These are phyloP conservation scores for Labia minor DNA, from an alignment of 2,888 invertebrate genomes.

Conservation along the genomic window DNA sequence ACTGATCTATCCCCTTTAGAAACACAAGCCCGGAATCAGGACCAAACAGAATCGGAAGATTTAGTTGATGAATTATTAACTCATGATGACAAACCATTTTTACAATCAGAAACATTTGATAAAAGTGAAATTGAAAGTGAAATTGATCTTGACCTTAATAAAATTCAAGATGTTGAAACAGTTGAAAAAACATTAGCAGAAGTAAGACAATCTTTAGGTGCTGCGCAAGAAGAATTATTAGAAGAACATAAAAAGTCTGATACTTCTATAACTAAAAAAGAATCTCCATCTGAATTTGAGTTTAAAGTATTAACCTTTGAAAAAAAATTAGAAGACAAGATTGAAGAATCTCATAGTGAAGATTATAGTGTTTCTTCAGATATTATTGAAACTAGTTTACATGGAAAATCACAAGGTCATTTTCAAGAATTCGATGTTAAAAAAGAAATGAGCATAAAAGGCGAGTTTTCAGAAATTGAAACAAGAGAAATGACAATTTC, in stretches of 20 bases:
- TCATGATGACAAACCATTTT: constrained; percentile 29
- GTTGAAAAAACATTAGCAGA: constrained; percentile 39
- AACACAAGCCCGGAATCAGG: constrained; percentile 39
- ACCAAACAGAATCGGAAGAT: constrained; percentile 39
- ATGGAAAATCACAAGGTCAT: constrained; percentile 18
- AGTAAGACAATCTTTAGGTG: constrained; percentile 56
- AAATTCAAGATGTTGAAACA: constrained; percentile 27
- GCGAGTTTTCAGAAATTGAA: constrained; percentile 17
- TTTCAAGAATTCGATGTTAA: constrained; percentile 21
- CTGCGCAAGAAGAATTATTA: constrained; percentile 57
- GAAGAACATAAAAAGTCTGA: constrained; percentile 54
- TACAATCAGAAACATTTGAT: constrained; percentile 1
- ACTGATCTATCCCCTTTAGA: constrained; percentile 54
- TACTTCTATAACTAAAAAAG: constrained; percentile 42
- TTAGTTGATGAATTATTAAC: constrained; percentile 42
- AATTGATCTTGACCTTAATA: constrained; percentile 24
- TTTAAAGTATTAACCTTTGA: constrained; percentile 43
- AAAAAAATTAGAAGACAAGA: constrained; percentile 28
- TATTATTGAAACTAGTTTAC: constrained; percentile 16
- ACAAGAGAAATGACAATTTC: constrained; percentile 21
- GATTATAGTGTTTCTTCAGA: constrained; percentile 24
- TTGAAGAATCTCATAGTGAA: constrained; percentile 28
- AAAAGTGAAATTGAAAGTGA: constrained; percentile 23
- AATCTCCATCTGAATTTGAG: constrained; percentile 63
- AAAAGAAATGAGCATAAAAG: constrained; percentile 16